Percentiles rank a stretch among this genome's conserved stretches.
phyloP scores from a whole-genome alignment of 1,140 invertebrate species.

The Drosophila pallidifrons region DNA sequence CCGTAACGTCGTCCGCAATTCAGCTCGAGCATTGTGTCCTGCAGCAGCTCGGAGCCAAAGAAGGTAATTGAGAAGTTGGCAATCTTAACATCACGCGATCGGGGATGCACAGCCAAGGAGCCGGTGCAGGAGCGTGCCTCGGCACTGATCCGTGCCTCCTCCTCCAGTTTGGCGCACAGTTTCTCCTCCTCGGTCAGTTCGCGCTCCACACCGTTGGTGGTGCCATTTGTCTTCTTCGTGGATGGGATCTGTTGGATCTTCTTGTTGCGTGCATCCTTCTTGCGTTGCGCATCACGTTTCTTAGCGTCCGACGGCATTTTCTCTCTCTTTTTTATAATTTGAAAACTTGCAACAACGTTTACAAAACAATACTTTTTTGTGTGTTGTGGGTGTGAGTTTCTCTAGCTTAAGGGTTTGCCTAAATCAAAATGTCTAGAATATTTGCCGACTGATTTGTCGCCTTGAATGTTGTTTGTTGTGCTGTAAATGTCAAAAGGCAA shows the following conservation, averaged over 20 bases:
- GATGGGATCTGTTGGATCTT: constrained; percentile 87
- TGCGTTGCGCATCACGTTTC: constrained; percentile 98
- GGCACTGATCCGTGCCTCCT: constrained; percentile 95
- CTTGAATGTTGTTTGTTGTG: constrained; percentile 21
- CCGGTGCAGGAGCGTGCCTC: constrained; percentile 98
- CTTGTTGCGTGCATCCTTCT: constrained; percentile 95
- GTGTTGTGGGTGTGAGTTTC: constrained; percentile 9
- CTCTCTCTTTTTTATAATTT: constrained; percentile 10
- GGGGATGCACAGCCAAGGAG: constrained; percentile 96
- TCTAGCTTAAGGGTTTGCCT: constrained; percentile 20
- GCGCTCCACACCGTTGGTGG: constrained; percentile 83
- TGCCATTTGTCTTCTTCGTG: constrained; percentile 81
- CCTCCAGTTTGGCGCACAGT: constrained; percentile 94
- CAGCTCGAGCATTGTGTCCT: constrained; percentile 98
- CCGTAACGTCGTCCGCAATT: constrained; percentile 99
- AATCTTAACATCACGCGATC: constrained; percentile 98
- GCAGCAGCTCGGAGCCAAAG: constrained; percentile 97
- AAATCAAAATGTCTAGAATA: constrained; percentile 34
- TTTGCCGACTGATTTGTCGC: not conserved
- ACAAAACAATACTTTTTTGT: constrained; percentile 28
- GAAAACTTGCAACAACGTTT: constrained; percentile 5
- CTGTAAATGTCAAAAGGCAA: constrained; percentile 17
- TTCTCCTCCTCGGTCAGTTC: constrained; percentile 89
- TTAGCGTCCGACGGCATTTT: constrained; percentile 88
- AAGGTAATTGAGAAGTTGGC: constrained; percentile 99